Evolutionary conservation across 2,797 vertebrate genomes (phyloP).

Genomic region (Oophaga sylvatica): DNA sequence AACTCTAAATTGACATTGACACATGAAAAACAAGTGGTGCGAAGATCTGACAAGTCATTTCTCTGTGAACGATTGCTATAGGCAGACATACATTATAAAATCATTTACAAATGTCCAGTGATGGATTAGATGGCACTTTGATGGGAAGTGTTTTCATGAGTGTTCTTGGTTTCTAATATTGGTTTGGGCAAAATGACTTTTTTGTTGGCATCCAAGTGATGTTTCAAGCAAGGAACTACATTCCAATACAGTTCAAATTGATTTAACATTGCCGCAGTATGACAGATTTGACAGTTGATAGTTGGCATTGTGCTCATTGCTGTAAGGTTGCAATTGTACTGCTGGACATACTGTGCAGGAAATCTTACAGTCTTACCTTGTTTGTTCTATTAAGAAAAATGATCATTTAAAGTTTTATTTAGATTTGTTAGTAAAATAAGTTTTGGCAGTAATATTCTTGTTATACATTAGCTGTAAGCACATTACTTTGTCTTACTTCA

Average conservation of each 20-base stretch:
- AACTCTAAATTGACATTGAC: slow-evolving; percentile 58
- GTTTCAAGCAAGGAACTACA: slow-evolving; percentile 25
- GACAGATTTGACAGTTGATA: slow-evolving; percentile 54
- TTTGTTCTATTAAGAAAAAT: neutral
- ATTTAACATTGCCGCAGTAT: slow-evolving; percentile 28
- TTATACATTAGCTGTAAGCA: slow-evolving; percentile 7
- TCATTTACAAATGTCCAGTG: slow-evolving; percentile 47
- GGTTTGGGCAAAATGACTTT: slow-evolving; percentile 34
- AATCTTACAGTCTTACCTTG: neutral
- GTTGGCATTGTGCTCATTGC: slow-evolving; percentile 32
- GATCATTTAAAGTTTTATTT: neutral
- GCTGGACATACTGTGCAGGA: slow-evolving; percentile 2
- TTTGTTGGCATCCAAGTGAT: neutral
- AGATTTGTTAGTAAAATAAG: neutral
- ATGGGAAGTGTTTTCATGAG: slow-evolving; percentile 42
- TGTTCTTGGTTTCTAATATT: slow-evolving; percentile 53
- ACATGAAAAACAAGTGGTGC: slow-evolving; percentile 52
- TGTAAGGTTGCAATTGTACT: neutral
- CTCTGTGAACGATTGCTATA: slow-evolving; percentile 56
- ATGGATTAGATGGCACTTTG: slow-evolving; percentile 53
- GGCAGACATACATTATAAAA: slow-evolving; percentile 59
- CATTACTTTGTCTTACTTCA: slow-evolving; percentile 29
- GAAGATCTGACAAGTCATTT: slow-evolving; percentile 55
- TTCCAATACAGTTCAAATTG: slow-evolving; percentile 22
- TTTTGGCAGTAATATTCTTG: neutral